Evolutionary conservation across 2,888 invertebrate genomes (phyloP), one percentile per base, ranked within the genome.

Genomic region (Megastigmus dorsalis): DNA sequence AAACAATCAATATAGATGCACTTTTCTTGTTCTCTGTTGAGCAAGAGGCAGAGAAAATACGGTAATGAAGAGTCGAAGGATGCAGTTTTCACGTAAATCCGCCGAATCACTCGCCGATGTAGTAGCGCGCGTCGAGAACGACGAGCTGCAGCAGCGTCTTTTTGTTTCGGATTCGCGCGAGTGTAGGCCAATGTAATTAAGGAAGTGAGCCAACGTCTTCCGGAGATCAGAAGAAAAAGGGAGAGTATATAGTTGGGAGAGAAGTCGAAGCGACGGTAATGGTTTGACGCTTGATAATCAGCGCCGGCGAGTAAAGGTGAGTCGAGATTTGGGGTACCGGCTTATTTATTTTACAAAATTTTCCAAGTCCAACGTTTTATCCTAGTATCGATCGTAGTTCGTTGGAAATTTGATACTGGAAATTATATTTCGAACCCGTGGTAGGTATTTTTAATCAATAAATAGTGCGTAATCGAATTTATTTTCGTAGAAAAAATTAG

Each of bases 251-350:
- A 15, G 50, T 33, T 33, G 23, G 10, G 43, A 50, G 28, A 18
- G 41, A 18, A 60, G 20, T 33, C 57, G 20, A 59, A 43, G 50
- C 18, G 30, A 9, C 33, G 23, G 55, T 30, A 50, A 73, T 73
- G 66, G 43, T 73, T 60, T 59, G 59, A 73, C 20, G 62, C 36
- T 55, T 45, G 23, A 54, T 33, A 66, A 66, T 59, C 52, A 66
- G 26, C 72, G 59, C 60, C 50, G 55, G 50, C 45, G 43, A 52
- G 23, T 33, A 4, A 15, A 66, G 52, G 72, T 73, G 54, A 73
- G 66, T 63, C 30, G 38, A 55, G 23, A 20, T 43, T 43, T 15
- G 15, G 4, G 48, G 18, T 5, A 20, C 36, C 41, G 13, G 7
- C 41, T n/a, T n/a, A n/a, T n/a, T n/a, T n/a, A n/a, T n/a, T n/a